Percentiles rank a stretch among this genome's conserved stretches.
Evolutionary conservation across 1,140 invertebrate genomes (phyloP).

Genomic region (Scaptomyza graminum): DNA sequence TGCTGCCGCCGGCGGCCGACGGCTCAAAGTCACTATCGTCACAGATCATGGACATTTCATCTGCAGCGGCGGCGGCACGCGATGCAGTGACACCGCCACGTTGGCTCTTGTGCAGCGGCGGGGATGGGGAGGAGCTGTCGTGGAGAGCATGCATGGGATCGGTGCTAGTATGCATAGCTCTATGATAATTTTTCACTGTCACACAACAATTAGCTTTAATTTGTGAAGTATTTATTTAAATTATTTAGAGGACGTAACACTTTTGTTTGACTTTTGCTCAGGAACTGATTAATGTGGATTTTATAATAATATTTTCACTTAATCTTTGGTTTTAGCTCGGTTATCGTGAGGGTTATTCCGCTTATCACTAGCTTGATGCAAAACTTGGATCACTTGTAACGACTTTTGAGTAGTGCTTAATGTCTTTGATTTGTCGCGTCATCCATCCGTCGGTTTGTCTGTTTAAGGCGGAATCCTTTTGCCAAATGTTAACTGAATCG

Average conservation of each 20-base stretch:
- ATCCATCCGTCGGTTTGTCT: conserved; percentile 68
- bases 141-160: conserved; percentile 72
- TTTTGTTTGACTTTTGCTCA: conserved; percentile 68
- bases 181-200: conserved; percentile 12
- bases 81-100: conserved; percentile 46
- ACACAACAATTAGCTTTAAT: conserved; percentile 2
- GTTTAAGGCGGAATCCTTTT: conserved; percentile 79
- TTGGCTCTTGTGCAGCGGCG: conserved; percentile 68
- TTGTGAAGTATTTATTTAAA: conserved; percentile 12
- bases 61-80: conserved; percentile 46
- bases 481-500: conserved; percentile 83
- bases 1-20: conserved; percentile 43
- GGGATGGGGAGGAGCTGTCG: conserved; percentile 66
- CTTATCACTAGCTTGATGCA: conserved; percentile 27
- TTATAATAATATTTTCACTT: not conserved
- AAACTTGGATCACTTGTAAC: conserved; percentile 18
- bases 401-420: conserved; percentile 9
- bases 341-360: conserved; percentile 17
- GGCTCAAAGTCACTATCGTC: conserved; percentile 68
- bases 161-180: conserved; percentile 61
- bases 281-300: conserved; percentile 52
- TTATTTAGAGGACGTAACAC: conserved; percentile 66
- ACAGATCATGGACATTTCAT: conserved; percentile 66
- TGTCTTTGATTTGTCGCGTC: conserved; percentile 10
- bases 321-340: conserved; percentile 2